Evolutionary conservation across 30 jellyfish, hydroid and myxozoan genomes (phyloP), one percentile per base, ranked within the genome.

Genomic region (Hydractinia echinata): DNA sequence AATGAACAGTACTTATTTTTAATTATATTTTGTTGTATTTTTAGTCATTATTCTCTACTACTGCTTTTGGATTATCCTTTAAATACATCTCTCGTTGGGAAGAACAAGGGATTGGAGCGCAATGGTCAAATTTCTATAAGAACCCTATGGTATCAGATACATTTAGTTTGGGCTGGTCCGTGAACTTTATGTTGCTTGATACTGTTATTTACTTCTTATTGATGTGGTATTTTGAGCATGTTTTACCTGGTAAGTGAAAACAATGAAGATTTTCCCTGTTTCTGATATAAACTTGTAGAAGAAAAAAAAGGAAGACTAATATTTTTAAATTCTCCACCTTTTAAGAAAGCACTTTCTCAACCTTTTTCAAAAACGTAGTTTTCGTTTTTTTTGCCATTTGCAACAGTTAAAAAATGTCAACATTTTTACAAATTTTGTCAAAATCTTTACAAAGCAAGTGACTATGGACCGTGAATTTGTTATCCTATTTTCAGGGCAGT

Each of bases 81-180:
- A 76, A 85, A 48, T 89, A 89, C 81, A 76, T 89, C 55, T 84
- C 97, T 53, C 85, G 89, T n/a, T 89, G 93, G 92, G 97, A 89
- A 73, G 97, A 89, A 61, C 97, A 89, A 71, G 97, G 97, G 10
- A 67, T 83, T 51, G 97, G 97, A 13, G 86, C 86, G 48, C 97
- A 89, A 81, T 89, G 97, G 97, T 61, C 83, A 14, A 89, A 89
- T 71, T 84, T 77, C 70, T 89, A 55, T 89, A 73, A 84, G 72
- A 89, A 89, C 79, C 95, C 97, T 1, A 14, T 86, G 86, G 87
- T 89, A 73, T 83, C 64, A 16, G 97, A 89, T 39, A 72, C 77
- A 50, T 85, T 84, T 83, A 89, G 95, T 89, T 89, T 89, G 62
- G 97, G 97, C 10, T 79, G 86, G 52, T 71, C 92, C 55, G 90